Evolutionary conservation across 2,888 invertebrate species (phyloP), one percentile per base, ranked within the genome.

Genomic region (Plusia festucae): DNA sequence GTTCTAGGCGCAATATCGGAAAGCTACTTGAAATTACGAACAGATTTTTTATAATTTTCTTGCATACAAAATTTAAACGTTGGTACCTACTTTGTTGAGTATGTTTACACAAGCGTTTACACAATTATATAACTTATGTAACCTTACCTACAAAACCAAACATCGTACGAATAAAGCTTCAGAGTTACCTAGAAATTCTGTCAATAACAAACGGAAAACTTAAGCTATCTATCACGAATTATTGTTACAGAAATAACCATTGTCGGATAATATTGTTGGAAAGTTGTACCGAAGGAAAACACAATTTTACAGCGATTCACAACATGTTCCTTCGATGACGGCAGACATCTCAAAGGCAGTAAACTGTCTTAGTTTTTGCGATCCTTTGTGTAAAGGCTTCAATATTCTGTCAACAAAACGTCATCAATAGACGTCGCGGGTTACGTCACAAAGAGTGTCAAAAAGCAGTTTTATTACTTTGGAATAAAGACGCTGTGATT

Each of bases 391-490:
- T 59, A 22, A 44, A 53, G 53, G 7, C 8, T 54, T 53, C 46
- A 56, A 60, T 59, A 61, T 62, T 60, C 67, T 68, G 65, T 74
- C 62, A 49, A 66, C 27, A 40, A 76, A 68, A 70, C 58, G 64
- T 65, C 64, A 68, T 70, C 72, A 59, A 24, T 24, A 24, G 24
- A 24, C 24, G 2, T 24, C 5, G 5, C 24, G 24, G n/a, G n/a
- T 24, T 24, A 30, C 30, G 30, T 9, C 9, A 30, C 30, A 7
- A 30, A 30, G 15, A 5, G 4, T 4, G 2, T 15, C 34, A 5
- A 34, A 15, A 34, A 34, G 13, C 15, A 15, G 15, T 13, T 15
- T 15, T 34, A 34, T 4, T 15, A 2, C 15, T 34, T 34, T 34
- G 13, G 15, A 13, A 34, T 30, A 30, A 30, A 30, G 30, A 30